Conservation (phyloP, 1,140 invertebrate genomes). For the Penaeus vannamei region DNA sequence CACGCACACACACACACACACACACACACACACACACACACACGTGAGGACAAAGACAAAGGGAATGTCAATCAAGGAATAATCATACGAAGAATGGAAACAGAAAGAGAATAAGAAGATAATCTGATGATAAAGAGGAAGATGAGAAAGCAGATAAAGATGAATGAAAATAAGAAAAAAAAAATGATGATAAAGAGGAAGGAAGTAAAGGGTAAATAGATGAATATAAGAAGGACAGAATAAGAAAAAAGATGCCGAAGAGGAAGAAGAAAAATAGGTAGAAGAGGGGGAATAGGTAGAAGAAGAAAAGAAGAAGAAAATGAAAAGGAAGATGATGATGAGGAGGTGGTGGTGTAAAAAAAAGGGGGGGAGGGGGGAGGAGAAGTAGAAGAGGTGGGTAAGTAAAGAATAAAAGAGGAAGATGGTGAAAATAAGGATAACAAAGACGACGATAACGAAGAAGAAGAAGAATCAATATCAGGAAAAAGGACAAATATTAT, state of each 20-base stretch:
- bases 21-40: too few relatives aligned
- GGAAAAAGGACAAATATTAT: too few relatives aligned
- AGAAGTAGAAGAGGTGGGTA: too few relatives aligned
- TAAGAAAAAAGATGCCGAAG: not conserved
- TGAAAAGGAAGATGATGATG: conserved; percentile 3
- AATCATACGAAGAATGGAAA: not conserved
- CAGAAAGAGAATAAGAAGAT: not conserved
- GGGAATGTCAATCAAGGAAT: not conserved
- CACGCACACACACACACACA: too few relatives aligned
- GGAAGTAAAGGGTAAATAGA: not conserved
- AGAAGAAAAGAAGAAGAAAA: not conserved
- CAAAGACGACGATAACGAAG: too few relatives aligned
- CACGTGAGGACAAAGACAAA: too few relatives aligned
- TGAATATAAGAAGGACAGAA: not conserved
- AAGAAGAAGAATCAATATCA: too few relatives aligned
- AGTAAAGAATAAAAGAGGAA: too few relatives aligned
- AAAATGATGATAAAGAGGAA: conserved; percentile 2
- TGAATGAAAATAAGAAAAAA: not conserved
- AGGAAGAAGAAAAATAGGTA: conserved; percentile 4
- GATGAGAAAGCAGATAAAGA: not conserved
- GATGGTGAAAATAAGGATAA: too few relatives aligned
- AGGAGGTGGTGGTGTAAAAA: too few relatives aligned
- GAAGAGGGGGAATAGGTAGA: not conserved
- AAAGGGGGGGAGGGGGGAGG: too few relatives aligned
- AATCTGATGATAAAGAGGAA: not conserved